Evolutionary conservation across 2,113 vertebrate species (phyloP).

Genomic region (Pardalotus punctatus): DNA sequence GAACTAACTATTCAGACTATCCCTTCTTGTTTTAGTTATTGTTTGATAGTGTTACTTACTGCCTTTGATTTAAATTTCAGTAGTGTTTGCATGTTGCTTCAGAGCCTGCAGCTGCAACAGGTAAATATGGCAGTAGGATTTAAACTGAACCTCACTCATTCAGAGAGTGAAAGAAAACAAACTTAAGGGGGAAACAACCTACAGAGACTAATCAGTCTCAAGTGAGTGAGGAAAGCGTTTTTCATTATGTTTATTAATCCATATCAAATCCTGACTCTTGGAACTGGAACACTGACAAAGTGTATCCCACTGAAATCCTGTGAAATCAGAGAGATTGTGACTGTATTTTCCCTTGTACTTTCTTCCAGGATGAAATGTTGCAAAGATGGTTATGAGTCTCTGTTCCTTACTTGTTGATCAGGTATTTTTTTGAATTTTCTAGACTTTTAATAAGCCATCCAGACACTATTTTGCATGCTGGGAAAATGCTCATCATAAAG

Average conservation of each 20-base stretch:
- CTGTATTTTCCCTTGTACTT: neutral
- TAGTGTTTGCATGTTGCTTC: neutral
- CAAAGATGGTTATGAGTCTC: neutral
- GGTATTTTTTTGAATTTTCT: neutral
- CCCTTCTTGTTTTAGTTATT: neutral
- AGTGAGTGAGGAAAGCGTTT: neutral
- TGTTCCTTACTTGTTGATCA: neutral
- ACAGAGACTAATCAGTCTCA: neutral
- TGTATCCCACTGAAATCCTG: neutral
- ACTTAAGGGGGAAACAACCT: neutral
- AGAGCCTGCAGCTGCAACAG: neutral
- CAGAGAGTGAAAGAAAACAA: neutral
- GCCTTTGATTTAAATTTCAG: neutral
- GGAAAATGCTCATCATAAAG: rapidly evolving
- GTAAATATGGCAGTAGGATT: neutral
- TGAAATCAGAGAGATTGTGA: neutral
- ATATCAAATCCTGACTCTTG: neutral
- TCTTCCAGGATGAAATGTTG: neutral
- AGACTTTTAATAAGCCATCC: neutral
- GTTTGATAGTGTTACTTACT: neutral
- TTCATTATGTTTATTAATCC: neutral
- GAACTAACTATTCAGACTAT: neutral
- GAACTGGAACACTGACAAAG: neutral
- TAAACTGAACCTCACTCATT: neutral
- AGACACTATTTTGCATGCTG: neutral